A percentile compares a stretch with the other conserved stretches of the same genome.
Evolutionary conservation across 2,797 vertebrate species (phyloP).

Genomic region (Perodicticus potto): DNA sequence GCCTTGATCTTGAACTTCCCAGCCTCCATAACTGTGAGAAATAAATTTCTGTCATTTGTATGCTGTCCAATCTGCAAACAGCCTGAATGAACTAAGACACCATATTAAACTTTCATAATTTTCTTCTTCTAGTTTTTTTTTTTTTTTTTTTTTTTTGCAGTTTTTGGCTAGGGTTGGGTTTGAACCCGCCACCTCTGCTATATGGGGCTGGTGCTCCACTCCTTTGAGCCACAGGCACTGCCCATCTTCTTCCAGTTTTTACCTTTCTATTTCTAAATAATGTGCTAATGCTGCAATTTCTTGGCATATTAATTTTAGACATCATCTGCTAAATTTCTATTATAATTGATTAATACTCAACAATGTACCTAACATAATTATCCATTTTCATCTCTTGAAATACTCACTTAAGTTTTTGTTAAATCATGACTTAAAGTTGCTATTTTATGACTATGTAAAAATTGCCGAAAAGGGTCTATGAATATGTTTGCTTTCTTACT

Average conservation of each 20-base stretch:
- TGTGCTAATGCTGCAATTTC: background rate
- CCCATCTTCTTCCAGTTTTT: background rate
- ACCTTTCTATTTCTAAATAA: conserved; percentile 22
- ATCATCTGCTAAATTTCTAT: background rate
- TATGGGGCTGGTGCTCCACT: no score
- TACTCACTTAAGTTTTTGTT: background rate
- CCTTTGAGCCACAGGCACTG: no score
- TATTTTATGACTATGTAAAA: background rate
- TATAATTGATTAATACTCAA: background rate
- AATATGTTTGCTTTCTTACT: background rate
- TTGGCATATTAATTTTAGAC: background rate
- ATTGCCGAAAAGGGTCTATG: background rate
- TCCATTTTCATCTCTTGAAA: background rate
- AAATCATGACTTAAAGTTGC: background rate
- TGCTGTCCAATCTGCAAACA: background rate
- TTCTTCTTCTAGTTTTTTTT: background rate
- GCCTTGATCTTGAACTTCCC: background rate
- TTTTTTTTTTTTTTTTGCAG: background rate
- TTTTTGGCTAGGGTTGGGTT: no score
- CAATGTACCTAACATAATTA: background rate
- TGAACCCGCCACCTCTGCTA: no score
- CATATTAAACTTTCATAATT: background rate
- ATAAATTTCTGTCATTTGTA: background rate
- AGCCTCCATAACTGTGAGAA: background rate
- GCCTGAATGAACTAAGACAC: background rate